phyloP scores from a whole-genome alignment of 2,113 vertebrate genomes.

The Takifugu flavidus region DNA sequence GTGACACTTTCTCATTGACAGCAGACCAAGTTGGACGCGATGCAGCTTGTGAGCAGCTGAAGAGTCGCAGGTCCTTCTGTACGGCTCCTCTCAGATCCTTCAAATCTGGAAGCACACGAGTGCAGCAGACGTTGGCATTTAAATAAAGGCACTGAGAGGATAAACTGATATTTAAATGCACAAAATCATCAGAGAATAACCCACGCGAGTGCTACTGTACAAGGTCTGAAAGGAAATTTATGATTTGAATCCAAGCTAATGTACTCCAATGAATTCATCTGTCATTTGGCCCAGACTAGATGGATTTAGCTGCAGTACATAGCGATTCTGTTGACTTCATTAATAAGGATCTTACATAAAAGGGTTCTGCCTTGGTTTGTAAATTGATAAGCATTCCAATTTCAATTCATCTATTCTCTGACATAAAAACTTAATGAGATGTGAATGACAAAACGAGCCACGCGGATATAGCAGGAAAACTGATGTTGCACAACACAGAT shows the following conservation, averaged over 20 bases:
- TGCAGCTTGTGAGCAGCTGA: constrained; percentile 9
- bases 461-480: neutral
- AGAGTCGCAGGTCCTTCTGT: constrained; percentile 51
- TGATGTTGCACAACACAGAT: neutral
- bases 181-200: neutral
- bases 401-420: neutral
- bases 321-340: neutral
- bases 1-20: constrained; percentile 12
- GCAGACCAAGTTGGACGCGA: neutral
- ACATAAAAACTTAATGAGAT: constrained; percentile 3
- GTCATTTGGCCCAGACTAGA: neutral
- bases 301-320: neutral
- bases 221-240: neutral
- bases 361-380: no score
- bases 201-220: neutral
- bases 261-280: constrained; percentile 2
- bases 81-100: constrained; percentile 56
- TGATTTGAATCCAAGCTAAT: neutral
- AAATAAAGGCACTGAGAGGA: neutral
- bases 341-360: no score
- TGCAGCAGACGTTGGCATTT: accelerated
- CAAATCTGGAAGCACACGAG: constrained; percentile 46
- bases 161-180: neutral
- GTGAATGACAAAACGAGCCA: neutral
- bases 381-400: no score